Evolutionary conservation across 2,113 vertebrate species (phyloP).

Genomic region (Puffinus mauretanicus): DNA sequence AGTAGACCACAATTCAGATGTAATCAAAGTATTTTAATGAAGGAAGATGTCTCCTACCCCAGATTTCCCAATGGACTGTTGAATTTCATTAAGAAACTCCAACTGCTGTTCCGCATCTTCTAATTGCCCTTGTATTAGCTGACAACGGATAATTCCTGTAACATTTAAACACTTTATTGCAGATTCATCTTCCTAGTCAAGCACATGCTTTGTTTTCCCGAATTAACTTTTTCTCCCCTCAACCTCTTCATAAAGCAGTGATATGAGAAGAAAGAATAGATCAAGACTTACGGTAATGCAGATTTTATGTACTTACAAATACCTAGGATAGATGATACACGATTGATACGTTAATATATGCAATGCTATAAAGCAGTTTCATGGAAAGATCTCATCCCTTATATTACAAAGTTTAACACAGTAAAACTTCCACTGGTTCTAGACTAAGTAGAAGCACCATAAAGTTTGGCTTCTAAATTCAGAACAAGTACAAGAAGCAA

Average conservation of each 20-base stretch:
- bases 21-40: not conserved
- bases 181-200: not conserved
- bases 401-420: not conserved
- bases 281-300: not conserved
- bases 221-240: not conserved
- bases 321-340: not conserved
- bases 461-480: not conserved
- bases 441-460: not conserved
- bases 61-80: conserved; percentile 91
- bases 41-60: conserved; percentile 74
- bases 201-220: not conserved
- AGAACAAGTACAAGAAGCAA: not conserved
- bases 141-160: conserved; percentile 90
- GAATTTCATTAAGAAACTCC: conserved; percentile 92
- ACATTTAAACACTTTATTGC: not conserved
- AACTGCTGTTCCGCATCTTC: conserved; percentile 94
- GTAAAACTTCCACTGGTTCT: not conserved
- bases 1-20: not conserved
- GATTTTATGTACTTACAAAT: not conserved
- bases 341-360: not conserved
- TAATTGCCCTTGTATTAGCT: conserved; percentile 86
- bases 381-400: not conserved
- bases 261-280: not conserved
- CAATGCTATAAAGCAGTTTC: not conserved
- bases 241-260: not conserved